Conservation (phyloP, 2,113 vertebrate genomes). For the Tetrao urogallus region DNA sequence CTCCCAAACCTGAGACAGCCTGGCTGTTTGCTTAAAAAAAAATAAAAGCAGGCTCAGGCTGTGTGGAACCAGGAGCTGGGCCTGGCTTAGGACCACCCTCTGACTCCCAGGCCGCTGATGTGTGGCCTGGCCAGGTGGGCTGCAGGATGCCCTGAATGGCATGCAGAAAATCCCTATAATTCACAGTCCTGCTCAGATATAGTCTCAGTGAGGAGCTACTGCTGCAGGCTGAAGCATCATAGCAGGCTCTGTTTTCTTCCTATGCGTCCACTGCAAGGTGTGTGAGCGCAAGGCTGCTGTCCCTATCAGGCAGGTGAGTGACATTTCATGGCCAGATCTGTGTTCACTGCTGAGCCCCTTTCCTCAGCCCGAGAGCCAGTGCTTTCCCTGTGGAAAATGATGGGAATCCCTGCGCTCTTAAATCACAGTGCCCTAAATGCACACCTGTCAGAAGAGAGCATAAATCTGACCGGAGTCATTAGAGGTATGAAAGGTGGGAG, state of each 20-base stretch:
- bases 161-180: background rate
- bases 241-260: background rate
- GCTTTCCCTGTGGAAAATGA: background rate
- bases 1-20: background rate
- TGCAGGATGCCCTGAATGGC: too few relatives aligned
- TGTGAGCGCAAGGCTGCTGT: accelerated
- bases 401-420: background rate
- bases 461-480: background rate
- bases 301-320: background rate
- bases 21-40: accelerated
- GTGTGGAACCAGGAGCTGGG: background rate
- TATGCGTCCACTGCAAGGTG: accelerated
- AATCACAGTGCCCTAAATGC: accelerated
- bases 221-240: background rate
- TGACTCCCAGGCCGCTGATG: too few relatives aligned
- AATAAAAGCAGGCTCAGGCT: accelerated
- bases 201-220: background rate
- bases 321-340: background rate
- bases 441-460: too few relatives aligned
- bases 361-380: background rate
- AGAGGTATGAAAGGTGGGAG: background rate
- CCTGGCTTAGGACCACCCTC: too few relatives aligned
- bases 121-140: background rate
- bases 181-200: accelerated
- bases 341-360: too few relatives aligned